A percentile compares a stretch with the other conserved stretches of the same genome.
Evolutionary conservation across 2,797 vertebrate species (phyloP).

Genomic region (Squalus acanthias): DNA sequence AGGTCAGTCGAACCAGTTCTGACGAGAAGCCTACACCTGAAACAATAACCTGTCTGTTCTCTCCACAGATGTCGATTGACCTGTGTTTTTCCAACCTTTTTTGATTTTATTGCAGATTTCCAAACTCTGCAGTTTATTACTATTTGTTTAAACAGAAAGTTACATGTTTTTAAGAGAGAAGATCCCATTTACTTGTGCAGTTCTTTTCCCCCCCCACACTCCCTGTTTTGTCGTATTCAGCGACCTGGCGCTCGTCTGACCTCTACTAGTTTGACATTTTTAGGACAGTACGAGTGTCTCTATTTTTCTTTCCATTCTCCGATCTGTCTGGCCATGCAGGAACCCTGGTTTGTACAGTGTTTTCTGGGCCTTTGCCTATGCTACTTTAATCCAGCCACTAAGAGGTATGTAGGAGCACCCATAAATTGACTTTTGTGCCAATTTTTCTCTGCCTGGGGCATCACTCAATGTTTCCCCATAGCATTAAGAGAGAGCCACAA

Average conservation of each 20-base stretch:
- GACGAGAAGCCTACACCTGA: slow-evolving; percentile 3
- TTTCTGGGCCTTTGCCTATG: neutral
- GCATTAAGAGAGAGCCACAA: neutral
- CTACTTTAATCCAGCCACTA: neutral
- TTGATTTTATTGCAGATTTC: neutral
- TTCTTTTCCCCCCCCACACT: too few species aligned
- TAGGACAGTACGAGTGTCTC: too few species aligned
- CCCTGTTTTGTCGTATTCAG: neutral
- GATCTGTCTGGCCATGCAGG: neutral
- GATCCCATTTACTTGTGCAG: neutral
- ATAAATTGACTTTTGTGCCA: neutral
- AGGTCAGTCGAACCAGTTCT: neutral
- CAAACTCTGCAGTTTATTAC: neutral
- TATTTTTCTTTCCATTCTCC: neutral
- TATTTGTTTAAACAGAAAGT: neutral
- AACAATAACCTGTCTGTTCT: neutral
- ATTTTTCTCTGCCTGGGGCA: neutral
- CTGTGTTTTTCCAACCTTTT: slow-evolving; percentile 20
- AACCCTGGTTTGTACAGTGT: neutral
- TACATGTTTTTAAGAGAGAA: neutral
- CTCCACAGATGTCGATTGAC: neutral
- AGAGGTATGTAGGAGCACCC: neutral
- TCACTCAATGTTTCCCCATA: neutral
- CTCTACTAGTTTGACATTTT: neutral
- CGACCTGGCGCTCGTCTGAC: neutral